phyloP scores from a whole-genome alignment of 2,888 invertebrate genomes.

The Apomyelois bistriatella region DNA sequence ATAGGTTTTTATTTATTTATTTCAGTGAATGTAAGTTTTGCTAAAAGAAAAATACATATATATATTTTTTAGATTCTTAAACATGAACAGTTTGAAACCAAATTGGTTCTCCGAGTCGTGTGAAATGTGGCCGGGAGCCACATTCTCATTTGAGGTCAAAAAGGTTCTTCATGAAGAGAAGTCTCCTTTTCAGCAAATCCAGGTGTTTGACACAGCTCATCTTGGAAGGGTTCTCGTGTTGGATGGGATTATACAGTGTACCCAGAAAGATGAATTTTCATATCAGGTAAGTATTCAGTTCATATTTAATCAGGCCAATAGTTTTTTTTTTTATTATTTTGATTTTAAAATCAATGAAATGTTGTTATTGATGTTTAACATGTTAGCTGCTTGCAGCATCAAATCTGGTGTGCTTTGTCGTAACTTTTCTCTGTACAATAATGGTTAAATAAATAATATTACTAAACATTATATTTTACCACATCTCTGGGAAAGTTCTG shows the following conservation, averaged over 20 bases:
- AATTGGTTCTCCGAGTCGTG: slow-evolving; percentile 97
- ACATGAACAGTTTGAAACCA: slow-evolving; percentile 85
- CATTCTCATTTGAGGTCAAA: slow-evolving; percentile 91
- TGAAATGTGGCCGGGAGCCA: slow-evolving; percentile 94
- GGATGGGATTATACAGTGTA: slow-evolving; percentile 98
- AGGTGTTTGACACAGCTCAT: slow-evolving; percentile 87
- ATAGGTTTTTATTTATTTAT: too few species aligned
- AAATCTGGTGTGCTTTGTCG: too few species aligned
- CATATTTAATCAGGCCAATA: too few species aligned
- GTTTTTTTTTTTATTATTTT: background rate
- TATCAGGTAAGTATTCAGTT: slow-evolving; percentile 83
- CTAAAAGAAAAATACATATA: too few species aligned
- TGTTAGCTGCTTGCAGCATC: too few species aligned
- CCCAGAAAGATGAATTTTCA: slow-evolving; percentile 96
- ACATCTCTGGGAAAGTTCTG: too few species aligned
- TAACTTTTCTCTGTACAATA: too few species aligned
- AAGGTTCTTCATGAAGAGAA: slow-evolving; percentile 88
- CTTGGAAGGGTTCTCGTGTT: slow-evolving; percentile 93
- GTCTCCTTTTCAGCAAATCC: slow-evolving; percentile 91
- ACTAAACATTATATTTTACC: too few species aligned
- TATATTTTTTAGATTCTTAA: too few species aligned
- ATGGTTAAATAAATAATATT: too few species aligned
- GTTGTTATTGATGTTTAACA: too few species aligned
- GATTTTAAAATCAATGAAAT: background rate
- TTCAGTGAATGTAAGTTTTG: too few species aligned